These are phyloP conservation scores for Drosophila atroscutellata DNA, from an alignment of 2,888 invertebrate species.

Conservation along the genomic window DNA sequence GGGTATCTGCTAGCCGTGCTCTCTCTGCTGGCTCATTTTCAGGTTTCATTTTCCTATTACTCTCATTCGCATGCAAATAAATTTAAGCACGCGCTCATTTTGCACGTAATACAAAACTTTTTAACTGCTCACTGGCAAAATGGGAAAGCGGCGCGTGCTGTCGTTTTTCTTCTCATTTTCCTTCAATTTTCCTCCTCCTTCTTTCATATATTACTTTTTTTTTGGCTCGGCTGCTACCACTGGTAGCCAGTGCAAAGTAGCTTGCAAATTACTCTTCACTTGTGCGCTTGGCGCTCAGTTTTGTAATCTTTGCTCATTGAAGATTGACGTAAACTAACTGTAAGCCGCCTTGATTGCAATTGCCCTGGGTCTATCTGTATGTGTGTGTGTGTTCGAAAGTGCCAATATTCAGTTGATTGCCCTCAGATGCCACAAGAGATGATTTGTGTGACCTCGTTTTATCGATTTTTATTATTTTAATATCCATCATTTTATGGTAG, in stretches of 20 bases:
- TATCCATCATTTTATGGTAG: not conserved
- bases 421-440: not conserved
- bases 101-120: slow-evolving; percentile 74
- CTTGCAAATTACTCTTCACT: slow-evolving; percentile 42
- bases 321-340: slow-evolving; percentile 63
- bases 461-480: not conserved
- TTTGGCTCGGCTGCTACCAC: slow-evolving; percentile 2
- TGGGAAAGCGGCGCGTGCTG: slow-evolving; percentile 54
- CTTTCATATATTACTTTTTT: not conserved
- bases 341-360: slow-evolving; percentile 45
- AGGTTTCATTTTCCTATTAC: slow-evolving; percentile 6
- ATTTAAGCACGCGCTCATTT: slow-evolving; percentile 67
- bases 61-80: slow-evolving; percentile 59
- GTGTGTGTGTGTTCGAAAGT: not conserved
- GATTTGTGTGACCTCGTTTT: not conserved
- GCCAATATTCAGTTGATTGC: not conserved
- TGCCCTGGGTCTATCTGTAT: slow-evolving; percentile 6
- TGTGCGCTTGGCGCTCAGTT: slow-evolving; percentile 44
- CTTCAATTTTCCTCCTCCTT: not conserved
- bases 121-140: slow-evolving; percentile 47
- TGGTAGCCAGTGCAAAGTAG: slow-evolving; percentile 12
- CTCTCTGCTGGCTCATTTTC: not conserved
- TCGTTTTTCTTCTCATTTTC: slow-evolving; percentile 59
- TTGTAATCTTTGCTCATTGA: slow-evolving; percentile 33
- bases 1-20: not conserved